Evolutionary conservation across 2,888 invertebrate species (phyloP).

Genomic region (Caenorhabditis sinica): DNA sequence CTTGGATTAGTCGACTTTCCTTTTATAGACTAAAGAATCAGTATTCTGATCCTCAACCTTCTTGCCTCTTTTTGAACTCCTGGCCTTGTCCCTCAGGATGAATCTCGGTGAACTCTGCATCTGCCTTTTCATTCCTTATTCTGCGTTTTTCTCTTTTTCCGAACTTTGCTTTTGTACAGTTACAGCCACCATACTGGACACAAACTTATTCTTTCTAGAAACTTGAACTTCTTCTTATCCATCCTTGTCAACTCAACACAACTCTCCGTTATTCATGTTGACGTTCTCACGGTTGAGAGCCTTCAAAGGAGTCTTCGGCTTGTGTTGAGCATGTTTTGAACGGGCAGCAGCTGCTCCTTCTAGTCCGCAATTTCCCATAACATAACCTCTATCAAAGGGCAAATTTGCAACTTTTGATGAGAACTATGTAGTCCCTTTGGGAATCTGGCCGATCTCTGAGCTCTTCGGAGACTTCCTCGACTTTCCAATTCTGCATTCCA

Average conservation of each 20-base stretch:
- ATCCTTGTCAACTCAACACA: constrained; percentile 14
- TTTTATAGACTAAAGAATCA: no score
- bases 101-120: constrained; percentile 35
- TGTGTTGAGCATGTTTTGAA: constrained; percentile 33
- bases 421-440: not conserved
- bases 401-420: constrained; percentile 3
- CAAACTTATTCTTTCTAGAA: constrained; percentile 12
- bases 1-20: no score
- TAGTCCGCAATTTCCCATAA: constrained; percentile 7
- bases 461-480: constrained; percentile 37
- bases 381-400: constrained; percentile 12
- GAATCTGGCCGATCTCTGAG: constrained; percentile 13
- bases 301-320: constrained; percentile 10
- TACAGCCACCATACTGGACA: constrained; percentile 29
- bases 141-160: constrained; percentile 18
- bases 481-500: constrained; percentile 36
- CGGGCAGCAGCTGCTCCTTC: not conserved
- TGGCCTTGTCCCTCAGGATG: not conserved
- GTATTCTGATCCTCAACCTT: no score
- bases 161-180: not conserved
- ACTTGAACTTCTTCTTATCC: constrained; percentile 27
- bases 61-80: not conserved
- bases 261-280: constrained; percentile 30
- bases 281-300: constrained; percentile 57
- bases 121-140: not conserved